These are phyloP conservation scores for Balaenoptera acutorostrata DNA, from an alignment of 2,113 vertebrate genomes.

Conservation along the genomic window DNA sequence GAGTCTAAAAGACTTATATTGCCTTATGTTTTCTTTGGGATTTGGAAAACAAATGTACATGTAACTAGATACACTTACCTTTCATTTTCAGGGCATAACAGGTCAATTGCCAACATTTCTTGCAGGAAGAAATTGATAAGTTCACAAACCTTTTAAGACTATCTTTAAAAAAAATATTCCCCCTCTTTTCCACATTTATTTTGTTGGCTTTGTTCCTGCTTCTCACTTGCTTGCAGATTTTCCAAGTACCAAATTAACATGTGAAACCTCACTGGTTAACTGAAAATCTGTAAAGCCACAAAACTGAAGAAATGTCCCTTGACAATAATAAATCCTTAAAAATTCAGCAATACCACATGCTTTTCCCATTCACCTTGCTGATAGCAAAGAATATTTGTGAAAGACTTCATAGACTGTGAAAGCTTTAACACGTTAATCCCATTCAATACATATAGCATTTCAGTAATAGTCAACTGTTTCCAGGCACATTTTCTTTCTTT, in stretches of 20 bases:
- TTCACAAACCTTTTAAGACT: background rate
- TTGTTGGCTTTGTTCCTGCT: background rate
- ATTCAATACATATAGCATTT: background rate
- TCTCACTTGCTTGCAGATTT: background rate
- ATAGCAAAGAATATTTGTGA: constrained; percentile 34
- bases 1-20: constrained; percentile 26
- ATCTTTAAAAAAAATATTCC: background rate
- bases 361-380: background rate
- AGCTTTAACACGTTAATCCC: background rate
- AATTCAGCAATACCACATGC: constrained; percentile 1
- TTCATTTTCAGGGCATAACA: background rate
- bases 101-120: background rate
- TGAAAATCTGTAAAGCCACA: background rate
- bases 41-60: constrained; percentile 13
- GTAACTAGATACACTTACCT: background rate
- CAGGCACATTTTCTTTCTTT: background rate
- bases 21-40: background rate
- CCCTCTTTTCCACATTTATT: background rate
- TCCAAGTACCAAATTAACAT: background rate
- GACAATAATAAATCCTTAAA: constrained; percentile 1
- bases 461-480: background rate
- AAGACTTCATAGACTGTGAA: background rate
- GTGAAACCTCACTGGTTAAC: background rate
- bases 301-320: background rate
- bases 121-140: constrained; percentile 6